Conservation (phyloP, 2,113 vertebrate species). For the cattle (Bos taurus) region ARS-UCD2.0 NC_037333.1:27728501-27729000, state of each 20-base stretch:
- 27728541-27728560: neutral
- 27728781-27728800: neutral
- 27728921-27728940: neutral
- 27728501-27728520: neutral
- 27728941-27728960: neutral
- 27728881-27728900: neutral
- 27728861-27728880: neutral
- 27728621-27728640: neutral
- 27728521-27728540: neutral
- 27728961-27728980: neutral
- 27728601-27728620: neutral
- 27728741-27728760: neutral
- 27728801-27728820: neutral
- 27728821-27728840: neutral
- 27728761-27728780: neutral
- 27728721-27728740: neutral
- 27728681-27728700: neutral
- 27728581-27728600: neutral
- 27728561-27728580: neutral
- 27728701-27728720: neutral
- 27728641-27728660: neutral
- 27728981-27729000: neutral
- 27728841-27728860: neutral
- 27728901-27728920: neutral
- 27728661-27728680: neutral